phyloP scores from a whole-genome alignment of 2,113 vertebrate genomes.

The Spizaetus ornatus region DNA sequence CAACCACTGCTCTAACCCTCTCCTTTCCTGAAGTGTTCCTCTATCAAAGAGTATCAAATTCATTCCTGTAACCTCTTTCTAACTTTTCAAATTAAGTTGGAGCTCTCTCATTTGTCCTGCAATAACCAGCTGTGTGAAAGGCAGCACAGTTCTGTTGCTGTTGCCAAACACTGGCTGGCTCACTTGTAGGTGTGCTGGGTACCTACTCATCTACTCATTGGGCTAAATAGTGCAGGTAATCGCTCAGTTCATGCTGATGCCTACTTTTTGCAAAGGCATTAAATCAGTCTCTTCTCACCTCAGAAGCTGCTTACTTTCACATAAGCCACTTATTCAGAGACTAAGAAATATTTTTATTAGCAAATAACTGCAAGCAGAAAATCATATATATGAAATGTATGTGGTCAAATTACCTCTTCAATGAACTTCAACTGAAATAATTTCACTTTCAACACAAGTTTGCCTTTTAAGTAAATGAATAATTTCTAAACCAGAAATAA shows the following conservation, averaged over 20 bases:
- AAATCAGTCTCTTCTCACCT: neutral
- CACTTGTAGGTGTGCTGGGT: accelerated
- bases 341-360: neutral
- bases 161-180: neutral
- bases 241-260: neutral
- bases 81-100: neutral
- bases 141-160: neutral
- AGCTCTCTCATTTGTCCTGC: neutral
- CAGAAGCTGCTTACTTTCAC: neutral
- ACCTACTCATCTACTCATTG: neutral
- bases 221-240: neutral
- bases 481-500: neutral
- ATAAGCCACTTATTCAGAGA: neutral
- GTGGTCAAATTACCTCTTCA: neutral
- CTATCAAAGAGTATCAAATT: neutral
- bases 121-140: neutral
- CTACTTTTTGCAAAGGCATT: neutral
- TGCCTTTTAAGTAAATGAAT: neutral
- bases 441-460: neutral
- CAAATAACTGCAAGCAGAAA: neutral
- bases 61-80: neutral
- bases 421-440: neutral
- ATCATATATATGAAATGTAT: neutral
- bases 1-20: neutral
- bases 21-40: neutral